Percentiles rank a stretch among this genome's conserved stretches.
Conservation (phyloP, 2,113 vertebrate genomes). For the Cinclus cinclus region DNA sequence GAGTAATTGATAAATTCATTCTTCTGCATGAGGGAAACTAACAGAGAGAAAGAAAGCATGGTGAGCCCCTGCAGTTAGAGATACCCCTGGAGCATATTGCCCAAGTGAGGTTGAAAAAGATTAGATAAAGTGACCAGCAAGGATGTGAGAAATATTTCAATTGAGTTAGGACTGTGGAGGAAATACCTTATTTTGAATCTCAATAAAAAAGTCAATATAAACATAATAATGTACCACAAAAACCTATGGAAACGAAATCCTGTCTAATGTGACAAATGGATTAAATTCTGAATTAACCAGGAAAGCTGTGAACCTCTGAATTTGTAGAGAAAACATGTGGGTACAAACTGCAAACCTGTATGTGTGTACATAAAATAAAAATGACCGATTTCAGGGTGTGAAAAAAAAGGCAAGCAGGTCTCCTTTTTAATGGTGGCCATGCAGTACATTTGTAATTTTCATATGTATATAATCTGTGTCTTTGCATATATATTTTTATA, state of each 20-base stretch:
- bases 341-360: conserved; percentile 16
- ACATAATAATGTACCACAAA: not conserved
- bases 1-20: not conserved
- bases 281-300: not conserved
- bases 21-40: not conserved
- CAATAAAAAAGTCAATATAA: conserved; percentile 7
- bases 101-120: not conserved
- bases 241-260: not conserved
- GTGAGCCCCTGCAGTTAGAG: not conserved
- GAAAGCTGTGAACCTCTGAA: not conserved
- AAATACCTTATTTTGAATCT: not conserved
- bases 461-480: not conserved
- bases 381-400: not conserved
- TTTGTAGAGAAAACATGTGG: not conserved
- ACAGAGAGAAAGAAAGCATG: not conserved
- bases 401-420: not conserved
- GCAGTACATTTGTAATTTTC: not conserved
- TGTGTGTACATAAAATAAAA: conserved; percentile 39
- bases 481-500: not conserved
- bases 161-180: not conserved
- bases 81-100: not conserved
- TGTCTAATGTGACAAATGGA: not conserved
- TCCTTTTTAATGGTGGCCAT: not conserved
- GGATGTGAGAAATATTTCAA: not conserved
- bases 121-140: not conserved